Evolutionary conservation across 2,113 vertebrate species (phyloP).

Genomic region (Bucco capensis): DNA sequence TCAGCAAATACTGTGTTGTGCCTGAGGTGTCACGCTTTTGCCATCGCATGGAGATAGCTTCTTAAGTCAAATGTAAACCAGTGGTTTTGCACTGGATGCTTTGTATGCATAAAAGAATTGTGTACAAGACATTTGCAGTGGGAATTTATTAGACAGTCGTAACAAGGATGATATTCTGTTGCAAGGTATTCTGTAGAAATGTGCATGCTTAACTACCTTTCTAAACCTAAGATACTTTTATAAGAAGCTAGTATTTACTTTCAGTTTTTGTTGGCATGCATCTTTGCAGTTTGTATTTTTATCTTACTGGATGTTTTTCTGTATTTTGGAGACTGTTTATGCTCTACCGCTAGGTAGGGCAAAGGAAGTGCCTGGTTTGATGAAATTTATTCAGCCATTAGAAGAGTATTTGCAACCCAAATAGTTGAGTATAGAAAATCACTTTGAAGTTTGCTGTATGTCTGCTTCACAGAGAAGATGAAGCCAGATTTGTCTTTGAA

Average conservation of each 20-base stretch:
- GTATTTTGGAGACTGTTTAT: not conserved
- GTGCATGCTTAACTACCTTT: not conserved
- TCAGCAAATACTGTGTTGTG: not conserved
- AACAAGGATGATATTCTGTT: not conserved
- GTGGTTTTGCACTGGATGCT: not conserved
- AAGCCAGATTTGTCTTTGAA: conserved; percentile 16
- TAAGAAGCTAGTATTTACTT: not conserved
- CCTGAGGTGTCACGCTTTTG: not conserved
- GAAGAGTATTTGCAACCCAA: conserved; percentile 34
- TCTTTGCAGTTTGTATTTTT: not conserved
- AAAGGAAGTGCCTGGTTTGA: not conserved
- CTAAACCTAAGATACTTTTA: not conserved
- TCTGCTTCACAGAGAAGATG: not conserved
- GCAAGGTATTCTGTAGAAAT: not conserved
- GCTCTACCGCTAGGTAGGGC: not conserved
- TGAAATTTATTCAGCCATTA: conserved; percentile 19
- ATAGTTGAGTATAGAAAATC: not conserved
- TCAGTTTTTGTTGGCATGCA: not conserved
- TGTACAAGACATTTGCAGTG: not conserved
- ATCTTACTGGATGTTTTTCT: not conserved
- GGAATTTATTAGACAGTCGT: not conserved
- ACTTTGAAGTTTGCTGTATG: conserved; percentile 17
- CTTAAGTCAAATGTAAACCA: not conserved
- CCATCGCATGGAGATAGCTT: not conserved
- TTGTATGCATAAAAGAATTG: not conserved